A percentile compares a stretch with the other conserved stretches of the same genome.
phyloP scores from a whole-genome alignment of 2,113 vertebrate species.

The Oryzias javanicus region DNA sequence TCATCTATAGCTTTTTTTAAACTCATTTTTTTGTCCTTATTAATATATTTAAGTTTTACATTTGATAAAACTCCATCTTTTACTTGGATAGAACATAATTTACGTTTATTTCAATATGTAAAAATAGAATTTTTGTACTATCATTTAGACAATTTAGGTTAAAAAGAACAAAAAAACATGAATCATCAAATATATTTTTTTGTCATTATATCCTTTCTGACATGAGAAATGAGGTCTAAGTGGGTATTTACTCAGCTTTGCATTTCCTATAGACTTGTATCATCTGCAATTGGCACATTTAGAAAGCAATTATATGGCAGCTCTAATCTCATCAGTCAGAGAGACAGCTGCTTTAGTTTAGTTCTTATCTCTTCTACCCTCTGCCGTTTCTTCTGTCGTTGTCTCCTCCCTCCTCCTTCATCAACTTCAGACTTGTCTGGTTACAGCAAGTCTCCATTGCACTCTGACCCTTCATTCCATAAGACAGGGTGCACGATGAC shows the following conservation, averaged over 20 bases:
- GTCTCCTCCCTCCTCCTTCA: constrained; percentile 59
- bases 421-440: constrained; percentile 71
- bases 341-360: constrained; percentile 64
- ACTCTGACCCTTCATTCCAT: constrained; percentile 27
- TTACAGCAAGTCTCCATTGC: constrained; percentile 62
- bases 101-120: no score
- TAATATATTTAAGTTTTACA: no score
- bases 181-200: not conserved
- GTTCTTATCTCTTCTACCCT: constrained; percentile 65
- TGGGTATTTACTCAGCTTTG: constrained; percentile 3
- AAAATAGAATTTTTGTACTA: no score
- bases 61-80: no score
- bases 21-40: no score
- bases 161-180: not conserved
- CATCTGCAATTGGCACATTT: constrained; percentile 61
- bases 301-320: constrained; percentile 66
- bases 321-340: constrained; percentile 67
- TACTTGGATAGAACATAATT: no score
- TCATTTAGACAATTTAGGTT: not conserved
- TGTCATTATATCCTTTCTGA: not conserved
- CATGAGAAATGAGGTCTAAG: not conserved
- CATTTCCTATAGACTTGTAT: constrained; percentile 33
- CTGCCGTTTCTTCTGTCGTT: constrained; percentile 41
- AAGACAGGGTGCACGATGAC: constrained; percentile 27
- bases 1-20: no score